These are phyloP conservation scores for Halocaridina rubra DNA, from an alignment of 2,888 invertebrate genomes.

Conservation along the genomic window DNA sequence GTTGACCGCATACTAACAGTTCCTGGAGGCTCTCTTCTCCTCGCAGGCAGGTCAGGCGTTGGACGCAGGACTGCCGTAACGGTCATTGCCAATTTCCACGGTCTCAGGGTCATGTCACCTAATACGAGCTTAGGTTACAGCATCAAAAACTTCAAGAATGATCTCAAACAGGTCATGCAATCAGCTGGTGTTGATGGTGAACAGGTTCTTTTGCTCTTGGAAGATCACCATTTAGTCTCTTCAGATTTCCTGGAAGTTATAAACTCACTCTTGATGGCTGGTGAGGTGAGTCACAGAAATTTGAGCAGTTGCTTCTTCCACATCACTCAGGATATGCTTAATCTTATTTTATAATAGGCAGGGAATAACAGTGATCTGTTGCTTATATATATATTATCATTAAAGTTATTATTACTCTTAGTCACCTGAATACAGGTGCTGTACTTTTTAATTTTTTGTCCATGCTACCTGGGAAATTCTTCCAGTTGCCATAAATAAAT, in stretches of 20 bases:
- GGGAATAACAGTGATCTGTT: too few species aligned
- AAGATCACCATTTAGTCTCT: constrained; percentile 80
- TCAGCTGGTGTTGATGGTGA: constrained; percentile 83
- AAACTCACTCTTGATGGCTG: constrained; percentile 82
- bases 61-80: constrained; percentile 84
- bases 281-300: constrained; percentile 78
- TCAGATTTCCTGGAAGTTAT: constrained; percentile 79
- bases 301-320: too few species aligned
- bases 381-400: too few species aligned
- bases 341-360: too few species aligned
- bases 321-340: too few species aligned
- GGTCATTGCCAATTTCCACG: constrained; percentile 79
- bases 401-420: too few species aligned
- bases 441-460: too few species aligned
- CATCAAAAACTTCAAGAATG: constrained; percentile 78
- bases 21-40: constrained; percentile 76
- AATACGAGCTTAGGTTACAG: constrained; percentile 74
- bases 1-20: constrained; percentile 76
- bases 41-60: constrained; percentile 83
- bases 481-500: too few species aligned
- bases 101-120: constrained; percentile 74
- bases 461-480: too few species aligned
- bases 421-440: too few species aligned
- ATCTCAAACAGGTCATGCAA: constrained; percentile 83
- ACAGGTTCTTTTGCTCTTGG: constrained; percentile 81